Base-by-base conservation (phyloP, 2,113 vertebrate genomes). In the Notarius quadriscutis region DNA sequence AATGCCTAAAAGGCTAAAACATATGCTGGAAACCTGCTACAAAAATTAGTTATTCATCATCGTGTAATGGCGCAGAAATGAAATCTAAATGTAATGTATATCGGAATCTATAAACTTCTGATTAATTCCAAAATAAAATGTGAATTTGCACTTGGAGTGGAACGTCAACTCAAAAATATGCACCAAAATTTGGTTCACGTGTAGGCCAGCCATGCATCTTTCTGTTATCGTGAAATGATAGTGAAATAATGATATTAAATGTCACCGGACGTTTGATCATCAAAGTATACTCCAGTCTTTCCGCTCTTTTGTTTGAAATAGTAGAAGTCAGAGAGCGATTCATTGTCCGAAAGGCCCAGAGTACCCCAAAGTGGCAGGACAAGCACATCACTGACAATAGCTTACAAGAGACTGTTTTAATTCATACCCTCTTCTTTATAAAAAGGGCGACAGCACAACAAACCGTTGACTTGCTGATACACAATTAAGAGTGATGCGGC, bases 371-470 rank as follows among this genome's bases (percentile, higher is more conserved):
- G 94, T 93, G 94, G 92, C 89, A 91, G 91, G 90, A 93, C 93
- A 93, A 94, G 93, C 92, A 93, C 92, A 90, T 92, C 90, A 88
- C 93, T 94, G 92, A 95, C 95, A 95, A 95, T 93, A 84, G 88
- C 90, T 90, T 92, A 95, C 94, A 95, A 95, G 95, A 95, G 93
- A 95, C 95, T 95, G 94, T 96, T 96, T 96, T 94, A 95, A 96
- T 95, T 95, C 95, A 95, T 94, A 94, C 95, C 94, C 93, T 93
- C 90, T 83, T 93, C 94, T 89, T 94, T 94, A 92, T 93, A 94
- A 93, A 87, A 88, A 0, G 90, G 86, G 89, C 89, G 93, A 95
- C 95, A 93, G 93, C 93, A 95, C 93, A 91, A 95, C 94, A 95
- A 94, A 95, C 94, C 92, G 79, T 94, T 95, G 94, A 94, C 94